Evolutionary conservation across 2,888 invertebrate species (phyloP), one percentile per base, ranked within the genome.

Genomic region (Ligdia adustata): DNA sequence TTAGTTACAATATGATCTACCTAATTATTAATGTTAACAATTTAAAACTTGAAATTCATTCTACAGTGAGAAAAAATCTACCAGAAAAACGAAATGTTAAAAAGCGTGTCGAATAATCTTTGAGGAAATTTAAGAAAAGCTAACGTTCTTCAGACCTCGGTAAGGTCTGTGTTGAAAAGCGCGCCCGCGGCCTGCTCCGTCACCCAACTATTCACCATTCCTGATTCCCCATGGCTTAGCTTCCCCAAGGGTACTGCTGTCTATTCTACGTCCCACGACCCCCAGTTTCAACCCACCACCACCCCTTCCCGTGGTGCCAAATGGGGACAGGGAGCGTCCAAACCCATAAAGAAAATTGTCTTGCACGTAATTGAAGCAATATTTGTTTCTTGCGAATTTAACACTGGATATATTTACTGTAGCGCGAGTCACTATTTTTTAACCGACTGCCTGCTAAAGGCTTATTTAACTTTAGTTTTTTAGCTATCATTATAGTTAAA

Each of bases 271-370:
- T 69, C 27, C 79, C 83, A 79, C 50, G 39, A 33, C 31, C 79
- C 70, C 70, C 26, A 14, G 13, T 26, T 14, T 12, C 37, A 9
- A 22, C 75, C 79, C 83, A 80, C 84, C 80, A 81, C 51, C 47
- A 34, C 32, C 79, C 70, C 70, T 69, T 62, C 54, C 63, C 60
- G 66, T 75, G 77, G 79, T 76, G 75, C 75, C 69, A 64, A 85
- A 82, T 79, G 81, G 81, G 88, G 82, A 75, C 84, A 87, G 84
- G 89, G 89, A 79, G 88, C 82, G 88, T 80, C 86, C 79, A 77
- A 60, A 58, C 75, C 73, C 73, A 85, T 88, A 87, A 87, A 89
- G 89, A 85, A 88, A 84, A 82, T 79, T 71, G 84, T 86, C 89
- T 89, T 84, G 69, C 65, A 66, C 64, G 76, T 84, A 83, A 87